Evolutionary conservation across 2,888 invertebrate species (phyloP), one percentile per base, ranked within the genome.

Genomic region (Baccha elongata): DNA sequence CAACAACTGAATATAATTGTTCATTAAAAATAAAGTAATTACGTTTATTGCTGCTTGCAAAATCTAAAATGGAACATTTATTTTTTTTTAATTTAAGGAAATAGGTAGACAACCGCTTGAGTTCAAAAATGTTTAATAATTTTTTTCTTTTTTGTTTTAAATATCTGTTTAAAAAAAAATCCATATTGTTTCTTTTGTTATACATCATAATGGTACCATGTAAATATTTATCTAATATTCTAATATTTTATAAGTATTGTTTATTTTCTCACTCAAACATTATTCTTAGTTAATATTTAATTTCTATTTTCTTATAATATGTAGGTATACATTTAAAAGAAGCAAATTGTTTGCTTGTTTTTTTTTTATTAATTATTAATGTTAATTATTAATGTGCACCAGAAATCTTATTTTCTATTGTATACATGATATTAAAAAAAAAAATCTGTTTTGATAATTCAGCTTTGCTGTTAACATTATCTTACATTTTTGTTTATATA

Each of bases 201-300:
- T 75, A 81, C 75, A 81, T 81, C 40, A 75, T 81, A 71, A 75
- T 81, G 75, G 69, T 81, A 75, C 76, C 71, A 81, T 81, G 81
- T 81, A 81, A 81, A 81, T 81, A 81, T 81, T 75, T 75, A 76
- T 81, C 81, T 81, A 76, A 62, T 72, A 75, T 81, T 29, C 81
- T 81, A 81, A 75, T 81, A 81, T 81, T 81, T n/a, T 89, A 89
- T 89, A 89, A 88, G 89, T 89, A 89, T 89, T 89, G 89, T 89
- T 89, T 89, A 88, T 85, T 88, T 89, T 89, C 89, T 89, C 89
- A 89, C 89, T 89, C 89, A 89, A 88, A 89, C 89, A 89, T 88
- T 89, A 87, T 88, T 86, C 86, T 85, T 84, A 76, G 72, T 78
- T 73, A 72, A 58, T 26, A 55, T 64, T 55, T 46, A 48, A 52